phyloP scores from a whole-genome alignment of 2,113 vertebrate species.

The pig (Sus scrofa) region T2T-Sscrofa CM000830.6:114312501-114313000 shows the following conservation, averaged over 20 bases:
- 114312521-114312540: background rate
- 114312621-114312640: constrained; percentile 41
- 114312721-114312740: constrained; percentile 8
- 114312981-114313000: background rate
- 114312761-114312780: background rate
- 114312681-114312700: constrained; percentile 34
- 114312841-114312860: background rate
- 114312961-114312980: background rate
- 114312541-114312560: background rate
- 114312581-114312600: constrained; percentile 10
- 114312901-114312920: background rate
- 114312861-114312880: background rate
- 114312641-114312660: background rate
- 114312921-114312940: background rate
- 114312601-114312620: background rate
- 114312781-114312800: background rate
- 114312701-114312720: background rate
- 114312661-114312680: constrained; percentile 15
- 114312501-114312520: background rate
- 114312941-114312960: background rate
- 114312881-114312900: background rate
- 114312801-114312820: background rate
- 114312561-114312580: constrained; percentile 19
- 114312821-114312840: background rate
- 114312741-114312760: background rate